These are phyloP conservation scores for Candidula unifasciata DNA, from an alignment of 2,888 invertebrate species.

Conservation along the genomic window DNA sequence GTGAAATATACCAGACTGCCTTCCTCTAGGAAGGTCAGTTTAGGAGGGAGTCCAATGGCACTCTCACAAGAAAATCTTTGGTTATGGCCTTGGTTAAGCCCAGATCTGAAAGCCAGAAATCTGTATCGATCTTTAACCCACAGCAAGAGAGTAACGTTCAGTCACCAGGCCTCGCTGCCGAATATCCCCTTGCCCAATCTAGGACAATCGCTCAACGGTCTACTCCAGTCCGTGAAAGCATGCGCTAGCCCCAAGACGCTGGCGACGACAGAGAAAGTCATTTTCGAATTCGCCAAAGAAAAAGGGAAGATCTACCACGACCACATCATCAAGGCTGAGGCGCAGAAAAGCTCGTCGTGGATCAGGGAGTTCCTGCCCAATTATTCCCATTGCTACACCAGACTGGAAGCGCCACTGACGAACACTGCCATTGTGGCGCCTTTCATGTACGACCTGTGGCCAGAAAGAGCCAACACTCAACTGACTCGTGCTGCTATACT, in stretches of 20 bases:
- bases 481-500: constrained; percentile 19
- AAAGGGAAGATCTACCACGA: constrained; percentile 13
- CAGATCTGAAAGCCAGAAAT: neutral
- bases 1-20: neutral
- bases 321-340: neutral
- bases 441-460: constrained; percentile 43
- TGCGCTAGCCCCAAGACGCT: neutral
- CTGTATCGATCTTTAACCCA: neutral
- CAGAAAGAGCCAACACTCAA: constrained; percentile 1
- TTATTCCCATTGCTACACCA: constrained; percentile 5
- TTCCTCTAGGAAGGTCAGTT: neutral
- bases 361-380: constrained; percentile 16
- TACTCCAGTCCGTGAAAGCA: constrained; percentile 28
- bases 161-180: neutral
- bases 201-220: neutral
- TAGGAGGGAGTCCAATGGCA: neutral
- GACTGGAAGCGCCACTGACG: constrained; percentile 1
- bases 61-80: neutral
- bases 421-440: constrained; percentile 32
- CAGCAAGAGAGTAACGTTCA: constrained; percentile 11
- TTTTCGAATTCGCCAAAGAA: neutral
- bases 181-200: neutral
- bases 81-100: constrained; percentile 42
- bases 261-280: neutral
- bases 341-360: neutral